Evolutionary conservation across 2,888 invertebrate species (phyloP), one percentile per base, ranked within the genome.

Genomic region (Rhingia rostrata): DNA sequence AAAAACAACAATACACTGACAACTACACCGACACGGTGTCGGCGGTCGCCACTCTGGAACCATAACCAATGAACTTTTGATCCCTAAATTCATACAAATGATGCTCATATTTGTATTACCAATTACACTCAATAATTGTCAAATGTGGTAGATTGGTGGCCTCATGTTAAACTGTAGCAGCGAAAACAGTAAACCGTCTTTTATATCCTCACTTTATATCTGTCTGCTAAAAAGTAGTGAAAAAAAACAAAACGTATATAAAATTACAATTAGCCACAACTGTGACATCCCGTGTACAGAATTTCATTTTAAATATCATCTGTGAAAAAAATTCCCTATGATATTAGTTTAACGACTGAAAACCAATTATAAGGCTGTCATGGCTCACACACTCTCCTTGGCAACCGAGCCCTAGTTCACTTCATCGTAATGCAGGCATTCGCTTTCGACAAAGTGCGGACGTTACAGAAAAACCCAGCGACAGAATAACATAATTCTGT

Each of bases 261-360:
- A 70, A 84, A 74, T 74, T 84, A 80, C 83, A 84, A 84, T 84
- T 84, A 79, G 74, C 79, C 73, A 47, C 83, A 83, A 74, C 67
- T 79, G 83, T 83, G 83, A 79, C 72, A 79, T 63, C 56, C 51
- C 49, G 53, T 47, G 43, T 61, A 63, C 33, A 39, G 69, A 63
- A 60, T 58, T 70, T 61, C 12, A 45, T 69, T 64, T 73, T 53
- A 63, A 79, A 79, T 60, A 66, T 58, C 73, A 47, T 53, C 35
- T 56, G 66, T 84, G 54, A 30, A 79, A 79, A 30, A 64, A 63
- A 64, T 69, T 30, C 45, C 63, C 22, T 22, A 22, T 35, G 58
- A 69, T 74, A 84, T 84, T 79, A 79, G 79, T 79, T 79, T 79
- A 84, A 84, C 69, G 35, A 33, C 14, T 37, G 37, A 79, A 83